A percentile compares a stretch with the other conserved stretches of the same genome.
Conservation (phyloP, 2,797 vertebrate species). For the Artibeus lituratus region DNA sequence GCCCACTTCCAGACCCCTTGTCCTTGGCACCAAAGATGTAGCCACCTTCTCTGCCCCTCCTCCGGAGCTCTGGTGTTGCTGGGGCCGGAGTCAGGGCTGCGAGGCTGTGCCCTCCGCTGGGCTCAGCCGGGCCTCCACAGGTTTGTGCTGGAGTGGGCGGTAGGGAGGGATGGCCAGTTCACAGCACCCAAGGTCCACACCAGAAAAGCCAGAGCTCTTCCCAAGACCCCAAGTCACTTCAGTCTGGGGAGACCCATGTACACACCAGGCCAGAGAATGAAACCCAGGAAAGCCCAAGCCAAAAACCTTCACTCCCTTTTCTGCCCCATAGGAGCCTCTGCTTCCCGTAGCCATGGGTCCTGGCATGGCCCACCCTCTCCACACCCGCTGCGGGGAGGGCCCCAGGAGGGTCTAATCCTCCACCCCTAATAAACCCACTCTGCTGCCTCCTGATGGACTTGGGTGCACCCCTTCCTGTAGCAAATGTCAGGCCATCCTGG, state of each 20-base stretch:
- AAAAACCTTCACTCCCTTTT: constrained; percentile 45
- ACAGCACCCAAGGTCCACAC: background rate
- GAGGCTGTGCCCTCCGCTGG: background rate
- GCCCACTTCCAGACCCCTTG: background rate
- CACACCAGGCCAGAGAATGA: constrained; percentile 53
- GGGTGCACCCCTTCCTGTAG: background rate
- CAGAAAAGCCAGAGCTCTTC: background rate
- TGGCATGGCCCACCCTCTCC: background rate
- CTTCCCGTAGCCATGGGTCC: background rate
- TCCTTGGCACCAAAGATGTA: constrained; percentile 84
- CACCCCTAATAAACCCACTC: background rate
- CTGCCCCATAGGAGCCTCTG: fast-evolving
- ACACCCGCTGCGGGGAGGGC: background rate
- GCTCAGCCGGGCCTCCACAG: background rate
- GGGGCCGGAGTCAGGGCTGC: background rate
- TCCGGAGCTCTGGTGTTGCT: background rate
- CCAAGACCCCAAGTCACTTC: background rate
- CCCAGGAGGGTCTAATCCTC: background rate
- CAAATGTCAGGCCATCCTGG: background rate
- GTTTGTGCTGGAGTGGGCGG: background rate
- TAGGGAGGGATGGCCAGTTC: background rate
- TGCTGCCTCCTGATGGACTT: fast-evolving
- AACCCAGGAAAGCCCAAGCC: constrained; percentile 70
- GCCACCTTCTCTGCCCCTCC: constrained; percentile 5
- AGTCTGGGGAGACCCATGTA: constrained; percentile 48